Conservation (phyloP, 2,888 invertebrate species). For the Smittia sp. region DNA sequence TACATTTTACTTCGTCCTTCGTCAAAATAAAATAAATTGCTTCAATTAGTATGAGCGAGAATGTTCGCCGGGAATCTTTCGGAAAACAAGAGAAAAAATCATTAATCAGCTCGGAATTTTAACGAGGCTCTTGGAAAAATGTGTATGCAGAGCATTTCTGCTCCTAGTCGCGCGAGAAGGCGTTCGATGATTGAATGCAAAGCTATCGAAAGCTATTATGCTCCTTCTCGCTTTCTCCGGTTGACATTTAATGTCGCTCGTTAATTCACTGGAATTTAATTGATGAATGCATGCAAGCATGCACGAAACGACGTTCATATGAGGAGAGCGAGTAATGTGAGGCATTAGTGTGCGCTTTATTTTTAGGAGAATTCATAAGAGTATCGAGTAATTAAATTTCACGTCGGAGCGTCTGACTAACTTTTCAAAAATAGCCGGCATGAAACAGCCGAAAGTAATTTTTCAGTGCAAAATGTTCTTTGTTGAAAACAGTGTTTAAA, state of each 20-base stretch:
- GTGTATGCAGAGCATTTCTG: conserved; percentile 1
- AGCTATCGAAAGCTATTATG: background rate
- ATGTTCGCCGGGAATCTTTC: conserved; percentile 26
- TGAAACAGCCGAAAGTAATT: background rate
- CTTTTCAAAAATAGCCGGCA: background rate
- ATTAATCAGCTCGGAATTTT: conserved; percentile 38
- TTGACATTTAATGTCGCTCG: background rate
- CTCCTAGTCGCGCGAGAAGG: background rate
- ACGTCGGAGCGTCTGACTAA: background rate
- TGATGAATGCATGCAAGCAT: background rate
- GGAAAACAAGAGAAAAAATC: conserved; percentile 30
- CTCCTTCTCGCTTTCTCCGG: background rate
- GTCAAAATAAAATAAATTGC: conserved; percentile 39
- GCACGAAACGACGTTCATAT: no score
- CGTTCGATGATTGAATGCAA: background rate
- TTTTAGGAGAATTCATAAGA: background rate
- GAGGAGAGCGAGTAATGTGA: no score
- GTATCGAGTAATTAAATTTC: background rate
- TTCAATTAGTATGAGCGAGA: conserved; percentile 36
- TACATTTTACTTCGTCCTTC: conserved; percentile 39
- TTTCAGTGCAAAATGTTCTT: background rate
- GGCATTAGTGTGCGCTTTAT: background rate
- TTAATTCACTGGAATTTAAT: background rate
- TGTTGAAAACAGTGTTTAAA: background rate
- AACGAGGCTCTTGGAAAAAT: conserved; percentile 25